phyloP scores from a whole-genome alignment of 2,797 vertebrate genomes.

The Sebastes steindachneri region DNA sequence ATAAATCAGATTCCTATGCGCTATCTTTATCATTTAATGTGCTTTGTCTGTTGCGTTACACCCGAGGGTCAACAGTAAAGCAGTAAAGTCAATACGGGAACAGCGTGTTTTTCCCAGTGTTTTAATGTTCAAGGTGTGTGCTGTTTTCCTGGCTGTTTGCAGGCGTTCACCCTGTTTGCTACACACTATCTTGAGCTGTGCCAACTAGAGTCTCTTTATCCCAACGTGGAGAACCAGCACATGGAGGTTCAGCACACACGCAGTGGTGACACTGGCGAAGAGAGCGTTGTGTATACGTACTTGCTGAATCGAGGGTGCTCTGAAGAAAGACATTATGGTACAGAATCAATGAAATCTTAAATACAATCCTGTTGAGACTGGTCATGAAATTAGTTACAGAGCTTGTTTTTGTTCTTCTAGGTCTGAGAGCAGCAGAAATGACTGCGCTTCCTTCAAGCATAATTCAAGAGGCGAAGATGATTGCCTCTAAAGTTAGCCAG shows the following conservation, averaged over 20 bases:
- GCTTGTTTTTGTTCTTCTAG: conserved; percentile 73
- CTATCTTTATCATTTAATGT: neutral
- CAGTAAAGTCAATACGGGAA: conserved; percentile 12
- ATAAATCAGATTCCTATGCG: conserved; percentile 17
- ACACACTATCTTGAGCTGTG: conserved; percentile 97
- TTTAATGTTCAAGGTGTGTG: conserved; percentile 22
- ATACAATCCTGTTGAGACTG: neutral
- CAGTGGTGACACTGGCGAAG: conserved; percentile 78
- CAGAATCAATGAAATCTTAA: conserved; percentile 2
- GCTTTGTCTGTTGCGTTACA: neutral
- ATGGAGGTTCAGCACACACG: conserved; percentile 93
- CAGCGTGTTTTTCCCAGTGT: neutral
- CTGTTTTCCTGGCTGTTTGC: conserved; percentile 26
- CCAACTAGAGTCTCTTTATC: conserved; percentile 91
- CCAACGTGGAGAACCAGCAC: conserved; percentile 94
- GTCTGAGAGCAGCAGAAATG: conserved; percentile 92
- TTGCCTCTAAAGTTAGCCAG: conserved; percentile 85
- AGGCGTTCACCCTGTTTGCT: conserved; percentile 97
- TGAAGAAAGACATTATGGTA: conserved; percentile 95
- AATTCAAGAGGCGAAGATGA: conserved; percentile 88
- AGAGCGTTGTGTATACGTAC: conserved; percentile 91
- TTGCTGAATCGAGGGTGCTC: conserved; percentile 89
- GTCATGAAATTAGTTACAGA: neutral
- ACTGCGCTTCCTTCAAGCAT: conserved; percentile 88
- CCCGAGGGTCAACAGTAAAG: conserved; percentile 18